phyloP scores from a whole-genome alignment of 2,797 vertebrate species.

The Dallia pectoralis region DNA sequence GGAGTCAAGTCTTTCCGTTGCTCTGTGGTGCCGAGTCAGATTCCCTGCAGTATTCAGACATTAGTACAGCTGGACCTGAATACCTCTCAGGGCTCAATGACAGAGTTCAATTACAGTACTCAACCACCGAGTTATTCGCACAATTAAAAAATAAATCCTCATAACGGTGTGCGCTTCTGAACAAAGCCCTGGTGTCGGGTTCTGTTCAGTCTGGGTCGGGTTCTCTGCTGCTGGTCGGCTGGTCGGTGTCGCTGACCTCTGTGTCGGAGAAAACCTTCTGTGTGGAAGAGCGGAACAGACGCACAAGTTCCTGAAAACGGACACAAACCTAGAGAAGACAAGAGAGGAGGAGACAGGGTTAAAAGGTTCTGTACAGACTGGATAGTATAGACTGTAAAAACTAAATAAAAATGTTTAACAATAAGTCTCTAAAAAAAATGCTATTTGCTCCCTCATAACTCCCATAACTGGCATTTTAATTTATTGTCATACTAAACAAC shows the following conservation, averaged over 20 bases:
- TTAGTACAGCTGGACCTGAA: neutral
- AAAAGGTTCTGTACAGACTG: too few species aligned
- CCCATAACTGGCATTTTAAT: too few species aligned
- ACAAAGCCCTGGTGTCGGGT: neutral
- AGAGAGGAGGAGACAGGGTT: conserved; percentile 1
- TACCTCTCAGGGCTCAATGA: neutral
- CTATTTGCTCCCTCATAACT: too few species aligned
- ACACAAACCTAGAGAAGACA: conserved; percentile 75
- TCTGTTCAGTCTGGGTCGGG: conserved; percentile 62
- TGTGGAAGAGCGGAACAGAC: conserved; percentile 80
- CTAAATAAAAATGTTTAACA: too few species aligned
- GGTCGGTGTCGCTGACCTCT: conserved; percentile 65
- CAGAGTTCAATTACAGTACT: neutral
- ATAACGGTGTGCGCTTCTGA: neutral
- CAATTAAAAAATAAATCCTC: neutral
- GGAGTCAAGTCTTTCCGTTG: neutral
- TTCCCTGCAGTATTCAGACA: neutral
- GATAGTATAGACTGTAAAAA: too few species aligned
- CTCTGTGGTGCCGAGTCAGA: neutral
- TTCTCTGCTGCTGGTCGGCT: conserved; percentile 73
- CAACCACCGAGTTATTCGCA: neutral
- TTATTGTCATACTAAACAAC: too few species aligned
- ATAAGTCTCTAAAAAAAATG: too few species aligned
- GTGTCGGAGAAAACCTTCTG: conserved; percentile 74
- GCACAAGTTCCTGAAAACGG: conserved; percentile 85